Evolutionary conservation across 2,888 invertebrate species (phyloP).

Genomic region (Latheticus oryzae): DNA sequence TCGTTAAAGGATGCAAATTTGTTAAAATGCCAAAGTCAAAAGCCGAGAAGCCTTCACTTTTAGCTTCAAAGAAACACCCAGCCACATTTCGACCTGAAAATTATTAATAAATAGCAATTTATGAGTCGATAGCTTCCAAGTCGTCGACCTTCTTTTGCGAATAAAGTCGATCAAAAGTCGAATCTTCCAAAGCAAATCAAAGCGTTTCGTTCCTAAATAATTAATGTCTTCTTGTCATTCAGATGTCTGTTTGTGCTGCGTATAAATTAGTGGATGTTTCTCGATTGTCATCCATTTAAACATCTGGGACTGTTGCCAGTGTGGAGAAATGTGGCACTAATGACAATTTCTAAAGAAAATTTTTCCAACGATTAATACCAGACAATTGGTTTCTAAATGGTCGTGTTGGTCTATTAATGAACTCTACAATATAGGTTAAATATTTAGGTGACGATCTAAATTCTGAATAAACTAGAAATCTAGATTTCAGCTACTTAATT

Average conservation of each 20-base stretch:
- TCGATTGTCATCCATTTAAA: conserved; percentile 38
- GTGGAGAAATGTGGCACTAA: conserved; percentile 32
- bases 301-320: conserved; percentile 38
- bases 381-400: conserved; percentile 25
- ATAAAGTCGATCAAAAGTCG: conserved; percentile 8
- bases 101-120: conserved; percentile 26
- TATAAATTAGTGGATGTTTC: conserved; percentile 37
- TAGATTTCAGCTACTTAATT: too few relatives aligned
- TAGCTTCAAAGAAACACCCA: too few relatives aligned
- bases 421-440: conserved; percentile 9
- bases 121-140: conserved; percentile 6
- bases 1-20: too few relatives aligned
- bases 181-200: conserved; percentile 21
- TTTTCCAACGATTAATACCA: conserved; percentile 10
- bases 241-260: conserved; percentile 18
- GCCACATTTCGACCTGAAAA: conserved; percentile 11
- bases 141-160: conserved; percentile 27
- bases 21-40: too few relatives aligned
- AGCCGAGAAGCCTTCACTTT: too few relatives aligned
- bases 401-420: conserved; percentile 18
- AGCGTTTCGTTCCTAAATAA: conserved; percentile 26
- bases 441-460: conserved; percentile 22
- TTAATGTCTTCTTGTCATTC: conserved; percentile 36
- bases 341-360: conserved; percentile 31
- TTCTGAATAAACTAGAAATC: conserved; percentile 5